Percentiles rank a stretch among this genome's conserved stretches.
Evolutionary conservation across 2,113 vertebrate genomes (phyloP).

Genomic region (Mirza zaza): DNA sequence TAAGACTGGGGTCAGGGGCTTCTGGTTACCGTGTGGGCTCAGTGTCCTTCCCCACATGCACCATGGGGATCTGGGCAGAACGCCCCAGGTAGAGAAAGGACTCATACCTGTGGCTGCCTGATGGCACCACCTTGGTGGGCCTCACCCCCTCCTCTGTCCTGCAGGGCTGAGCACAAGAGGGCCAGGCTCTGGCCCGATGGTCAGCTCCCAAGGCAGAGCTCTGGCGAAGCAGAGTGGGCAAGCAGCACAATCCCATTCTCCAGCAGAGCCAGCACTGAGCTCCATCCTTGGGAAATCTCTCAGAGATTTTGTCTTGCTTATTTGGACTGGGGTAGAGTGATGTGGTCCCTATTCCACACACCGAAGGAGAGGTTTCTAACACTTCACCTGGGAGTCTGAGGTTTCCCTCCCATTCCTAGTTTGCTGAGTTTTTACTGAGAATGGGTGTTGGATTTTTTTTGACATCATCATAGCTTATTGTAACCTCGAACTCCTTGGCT

Average conservation of each 20-base stretch:
- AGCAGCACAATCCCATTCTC: no score
- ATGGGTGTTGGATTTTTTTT: not conserved
- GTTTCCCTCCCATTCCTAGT: not conserved
- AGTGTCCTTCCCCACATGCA: not conserved
- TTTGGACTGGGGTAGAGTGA: not conserved
- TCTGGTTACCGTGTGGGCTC: not conserved
- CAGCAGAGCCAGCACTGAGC: no score
- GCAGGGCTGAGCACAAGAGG: not conserved
- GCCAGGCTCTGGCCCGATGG: not conserved
- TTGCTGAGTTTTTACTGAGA: not conserved
- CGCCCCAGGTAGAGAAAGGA: not conserved
- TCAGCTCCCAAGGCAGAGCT: no score
- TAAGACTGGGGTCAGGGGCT: not conserved
- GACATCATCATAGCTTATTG: no score
- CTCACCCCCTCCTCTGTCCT: not conserved
- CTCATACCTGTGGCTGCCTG: not conserved
- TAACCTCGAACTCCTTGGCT: no score
- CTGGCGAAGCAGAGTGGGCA: no score
- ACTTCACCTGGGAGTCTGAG: not conserved
- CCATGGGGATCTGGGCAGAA: not conserved
- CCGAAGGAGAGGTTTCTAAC: not conserved
- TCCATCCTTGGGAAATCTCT: not conserved
- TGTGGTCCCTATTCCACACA: not conserved
- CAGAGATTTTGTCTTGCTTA: not conserved
- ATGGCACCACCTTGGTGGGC: not conserved